A percentile compares a stretch with the other conserved stretches of the same genome.
Evolutionary conservation across 2,888 invertebrate genomes (phyloP).

Genomic region (Orchestes rusci): DNA sequence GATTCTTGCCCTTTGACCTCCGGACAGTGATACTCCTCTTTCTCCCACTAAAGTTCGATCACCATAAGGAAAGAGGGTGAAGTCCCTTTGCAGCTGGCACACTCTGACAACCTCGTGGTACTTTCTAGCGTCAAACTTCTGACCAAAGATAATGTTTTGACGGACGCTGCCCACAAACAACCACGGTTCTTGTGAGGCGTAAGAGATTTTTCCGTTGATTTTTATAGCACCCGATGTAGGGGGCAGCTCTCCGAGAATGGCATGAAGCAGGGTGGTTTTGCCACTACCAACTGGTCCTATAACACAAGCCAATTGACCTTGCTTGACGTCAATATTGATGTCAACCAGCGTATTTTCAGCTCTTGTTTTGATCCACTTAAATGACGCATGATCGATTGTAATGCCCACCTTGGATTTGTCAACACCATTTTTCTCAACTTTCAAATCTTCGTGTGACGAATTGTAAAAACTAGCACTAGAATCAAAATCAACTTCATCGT

Average conservation of each 20-base stretch:
- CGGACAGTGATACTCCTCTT: conserved; percentile 63
- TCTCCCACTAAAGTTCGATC: conserved; percentile 75
- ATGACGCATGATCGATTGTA: conserved; percentile 46
- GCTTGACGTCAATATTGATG: conserved; percentile 55
- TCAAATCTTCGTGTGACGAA: conserved; percentile 6
- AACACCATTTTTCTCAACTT: not conserved
- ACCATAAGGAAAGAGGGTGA: conserved; percentile 64
- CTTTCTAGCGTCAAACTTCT: conserved; percentile 57
- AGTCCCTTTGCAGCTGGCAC: conserved; percentile 65
- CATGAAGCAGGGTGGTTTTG: conserved; percentile 51
- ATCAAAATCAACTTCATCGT: conserved; percentile 38
- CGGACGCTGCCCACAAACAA: conserved; percentile 70
- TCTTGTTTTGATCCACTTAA: conserved; percentile 53
- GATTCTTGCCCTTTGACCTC: conserved; percentile 80
- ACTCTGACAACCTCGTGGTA: conserved; percentile 61
- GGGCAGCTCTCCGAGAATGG: conserved; percentile 64
- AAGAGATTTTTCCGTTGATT: conserved; percentile 62
- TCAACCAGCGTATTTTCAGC: conserved; percentile 47
- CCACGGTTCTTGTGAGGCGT: conserved; percentile 83
- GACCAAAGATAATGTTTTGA: conserved; percentile 88
- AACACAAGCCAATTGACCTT: conserved; percentile 50
- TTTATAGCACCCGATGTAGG: conserved; percentile 57
- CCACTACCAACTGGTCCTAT: conserved; percentile 60
- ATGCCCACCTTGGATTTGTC: conserved; percentile 12
- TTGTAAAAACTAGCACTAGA: conserved; percentile 20